Conservation (phyloP, 2,797 vertebrate species). For the Argentina silus region DNA sequence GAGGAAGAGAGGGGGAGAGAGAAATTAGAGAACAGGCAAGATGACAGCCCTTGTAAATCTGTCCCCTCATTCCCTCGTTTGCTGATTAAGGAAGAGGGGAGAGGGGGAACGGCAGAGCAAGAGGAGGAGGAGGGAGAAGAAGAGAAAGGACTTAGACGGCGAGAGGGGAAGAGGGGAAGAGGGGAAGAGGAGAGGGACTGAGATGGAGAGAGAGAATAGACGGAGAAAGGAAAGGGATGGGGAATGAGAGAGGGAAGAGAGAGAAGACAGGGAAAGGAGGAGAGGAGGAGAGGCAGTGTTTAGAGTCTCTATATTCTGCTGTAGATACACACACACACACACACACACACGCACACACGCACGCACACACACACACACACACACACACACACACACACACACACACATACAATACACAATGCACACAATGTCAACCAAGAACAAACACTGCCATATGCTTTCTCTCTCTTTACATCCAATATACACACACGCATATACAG, state of each 20-base stretch:
- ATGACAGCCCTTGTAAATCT: conserved; percentile 60
- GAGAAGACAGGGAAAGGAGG: not conserved
- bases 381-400: not conserved
- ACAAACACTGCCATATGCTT: not conserved
- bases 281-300: conserved; percentile 21
- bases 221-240: not conserved
- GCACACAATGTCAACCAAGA: not conserved
- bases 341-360: too few species aligned
- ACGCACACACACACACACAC: not conserved
- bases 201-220: not conserved
- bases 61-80: conserved; percentile 34
- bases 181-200: conserved; percentile 9
- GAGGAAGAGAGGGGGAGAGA: not conserved
- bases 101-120: not conserved
- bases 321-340: too few species aligned
- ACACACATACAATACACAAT: conserved; percentile 3
- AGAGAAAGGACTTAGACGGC: not conserved
- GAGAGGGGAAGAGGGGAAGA: conserved; percentile 14
- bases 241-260: not conserved
- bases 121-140: not conserved
- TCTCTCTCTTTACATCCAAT: not conserved
- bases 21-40: conserved; percentile 34
- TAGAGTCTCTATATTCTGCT: too few species aligned
- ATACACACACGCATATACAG: not conserved
- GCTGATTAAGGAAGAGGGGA: conserved; percentile 22